Percentiles rank a stretch among this genome's conserved stretches.
These are phyloP conservation scores for Dendroctonus ponderosae DNA, from an alignment of 1,140 invertebrate species.

Conservation along the genomic window DNA sequence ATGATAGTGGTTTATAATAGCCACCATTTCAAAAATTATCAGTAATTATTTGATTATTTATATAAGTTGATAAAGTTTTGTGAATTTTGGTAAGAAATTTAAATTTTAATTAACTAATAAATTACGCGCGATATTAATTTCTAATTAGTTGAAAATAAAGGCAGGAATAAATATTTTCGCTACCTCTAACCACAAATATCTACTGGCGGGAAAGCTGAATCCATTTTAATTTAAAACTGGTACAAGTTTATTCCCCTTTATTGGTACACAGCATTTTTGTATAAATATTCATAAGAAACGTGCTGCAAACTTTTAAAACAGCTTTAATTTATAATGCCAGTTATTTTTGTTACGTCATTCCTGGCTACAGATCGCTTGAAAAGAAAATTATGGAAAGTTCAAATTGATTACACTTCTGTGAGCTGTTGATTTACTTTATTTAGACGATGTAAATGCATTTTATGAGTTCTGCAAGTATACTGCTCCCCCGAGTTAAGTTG, in stretches of 20 bases:
- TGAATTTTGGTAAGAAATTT: neutral
- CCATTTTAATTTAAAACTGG: conserved; percentile 33
- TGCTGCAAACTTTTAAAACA: conserved; percentile 27
- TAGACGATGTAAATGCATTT: neutral
- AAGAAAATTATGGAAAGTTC: no score
- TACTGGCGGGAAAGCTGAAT: neutral
- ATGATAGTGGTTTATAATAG: no score
- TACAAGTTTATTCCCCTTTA: conserved; percentile 33
- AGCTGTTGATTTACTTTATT: no score
- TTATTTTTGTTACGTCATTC: conserved; percentile 14
- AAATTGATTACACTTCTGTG: no score
- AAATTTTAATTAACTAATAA: conserved; percentile 1
- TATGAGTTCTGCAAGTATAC: neutral
- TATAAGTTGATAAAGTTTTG: no score
- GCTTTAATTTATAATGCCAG: conserved; percentile 25
- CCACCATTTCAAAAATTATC: no score
- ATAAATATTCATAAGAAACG: conserved; percentile 35
- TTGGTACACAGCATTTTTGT: conserved; percentile 28
- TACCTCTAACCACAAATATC: conserved; percentile 11
- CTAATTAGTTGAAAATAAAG: neutral
- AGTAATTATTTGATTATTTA: no score
- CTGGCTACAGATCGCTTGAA: neutral
- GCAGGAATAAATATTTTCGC: conserved; percentile 8
- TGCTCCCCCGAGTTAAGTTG: conserved; percentile 3
- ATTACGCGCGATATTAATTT: conserved; percentile 1